phyloP scores from a whole-genome alignment of 2,888 invertebrate species.

The Oxycera nigricornis region DNA sequence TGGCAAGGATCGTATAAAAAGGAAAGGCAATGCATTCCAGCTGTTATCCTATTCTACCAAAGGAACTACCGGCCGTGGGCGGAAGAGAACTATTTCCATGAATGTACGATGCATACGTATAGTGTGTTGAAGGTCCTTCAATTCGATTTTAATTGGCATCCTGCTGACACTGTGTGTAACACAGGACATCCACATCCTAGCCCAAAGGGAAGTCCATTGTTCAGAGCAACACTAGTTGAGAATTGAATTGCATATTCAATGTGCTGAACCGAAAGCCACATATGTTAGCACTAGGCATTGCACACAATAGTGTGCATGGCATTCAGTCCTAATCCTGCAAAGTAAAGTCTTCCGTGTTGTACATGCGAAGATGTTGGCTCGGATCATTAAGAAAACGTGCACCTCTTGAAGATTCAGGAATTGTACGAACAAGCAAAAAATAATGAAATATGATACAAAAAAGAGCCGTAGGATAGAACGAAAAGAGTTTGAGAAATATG shows the following conservation, averaged over 20 bases:
- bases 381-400: constrained; percentile 22
- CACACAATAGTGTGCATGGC: not conserved
- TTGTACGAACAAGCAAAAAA: not conserved
- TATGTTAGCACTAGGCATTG: not conserved
- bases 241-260: not conserved
- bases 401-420: not conserved
- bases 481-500: too few relatives aligned
- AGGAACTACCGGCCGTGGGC: not conserved
- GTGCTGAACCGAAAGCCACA: not conserved
- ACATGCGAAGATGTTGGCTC: constrained; percentile 17
- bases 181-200: constrained; percentile 39
- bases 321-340: not conserved
- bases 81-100: not conserved
- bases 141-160: constrained; percentile 43
- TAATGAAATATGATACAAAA: not conserved
- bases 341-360: constrained; percentile 27
- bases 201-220: constrained; percentile 33
- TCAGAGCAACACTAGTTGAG: not conserved
- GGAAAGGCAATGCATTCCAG: constrained; percentile 16
- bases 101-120: not conserved
- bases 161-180: constrained; percentile 33
- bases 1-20: not conserved
- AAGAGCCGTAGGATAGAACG: too few relatives aligned
- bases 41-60: constrained; percentile 21
- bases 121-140: constrained; percentile 31